Evolutionary conservation across 2,888 invertebrate genomes (phyloP).

Genomic region (Sussaba pulchella): DNA sequence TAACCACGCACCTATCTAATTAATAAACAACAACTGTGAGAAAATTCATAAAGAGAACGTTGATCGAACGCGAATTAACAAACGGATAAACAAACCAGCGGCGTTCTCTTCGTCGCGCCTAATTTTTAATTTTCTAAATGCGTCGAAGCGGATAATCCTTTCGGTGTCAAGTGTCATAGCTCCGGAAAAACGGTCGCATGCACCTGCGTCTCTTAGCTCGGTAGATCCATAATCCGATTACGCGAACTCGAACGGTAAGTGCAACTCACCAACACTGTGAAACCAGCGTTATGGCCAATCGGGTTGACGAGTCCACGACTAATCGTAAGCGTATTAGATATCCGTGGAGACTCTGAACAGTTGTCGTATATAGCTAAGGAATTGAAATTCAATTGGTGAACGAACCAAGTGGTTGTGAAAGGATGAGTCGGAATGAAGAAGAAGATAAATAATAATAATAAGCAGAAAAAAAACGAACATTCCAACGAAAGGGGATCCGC

Average conservation of each 20-base stretch:
- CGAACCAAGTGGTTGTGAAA: constrained; percentile 15
- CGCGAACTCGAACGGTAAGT: constrained; percentile 33
- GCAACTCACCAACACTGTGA: background rate
- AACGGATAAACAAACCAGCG: too few species aligned
- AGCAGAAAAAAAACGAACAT: background rate
- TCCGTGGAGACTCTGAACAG: constrained; percentile 10
- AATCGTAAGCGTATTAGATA: constrained; percentile 47
- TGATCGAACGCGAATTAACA: too few species aligned
- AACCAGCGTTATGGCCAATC: background rate
- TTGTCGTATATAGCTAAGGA: background rate
- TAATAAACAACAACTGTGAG: background rate
- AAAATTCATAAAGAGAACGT: background rate
- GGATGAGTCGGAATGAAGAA: constrained; percentile 1
- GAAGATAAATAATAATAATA: constrained; percentile 8
- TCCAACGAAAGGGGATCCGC: background rate
- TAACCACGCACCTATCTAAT: background rate
- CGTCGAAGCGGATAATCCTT: constrained; percentile 32
- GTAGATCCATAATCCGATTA: constrained; percentile 57
- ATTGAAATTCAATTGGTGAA: constrained; percentile 54
- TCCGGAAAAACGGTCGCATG: constrained; percentile 51
- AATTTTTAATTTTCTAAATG: constrained; percentile 43
- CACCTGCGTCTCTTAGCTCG: constrained; percentile 37
- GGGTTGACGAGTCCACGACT: constrained; percentile 18
- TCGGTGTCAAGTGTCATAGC: constrained; percentile 31
- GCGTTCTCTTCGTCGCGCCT: constrained; percentile 11